A percentile compares a stretch with the other conserved stretches of the same genome.
Conservation (phyloP, 1,140 invertebrate genomes). For the Drosophila arizonae region DNA sequence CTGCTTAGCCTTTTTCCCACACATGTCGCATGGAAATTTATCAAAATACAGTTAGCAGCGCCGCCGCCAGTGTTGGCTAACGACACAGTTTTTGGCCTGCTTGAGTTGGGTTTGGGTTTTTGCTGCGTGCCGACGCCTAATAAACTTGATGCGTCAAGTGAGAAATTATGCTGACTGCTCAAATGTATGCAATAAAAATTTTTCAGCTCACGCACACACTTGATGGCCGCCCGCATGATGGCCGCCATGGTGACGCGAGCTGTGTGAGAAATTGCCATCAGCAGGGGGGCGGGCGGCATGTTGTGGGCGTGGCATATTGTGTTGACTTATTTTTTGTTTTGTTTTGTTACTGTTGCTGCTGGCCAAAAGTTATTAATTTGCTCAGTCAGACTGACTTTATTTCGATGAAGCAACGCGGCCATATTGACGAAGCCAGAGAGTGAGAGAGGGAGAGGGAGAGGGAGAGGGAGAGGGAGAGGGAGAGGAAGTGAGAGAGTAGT, state of each 20-base stretch:
- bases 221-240: slow-evolving; percentile 46
- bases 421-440: not conserved
- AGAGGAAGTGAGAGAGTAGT: no score
- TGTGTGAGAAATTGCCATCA: slow-evolving; percentile 62
- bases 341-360: no score
- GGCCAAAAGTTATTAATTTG: slow-evolving; percentile 59
- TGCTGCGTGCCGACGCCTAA: slow-evolving; percentile 59
- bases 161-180: slow-evolving; percentile 77
- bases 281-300: not conserved
- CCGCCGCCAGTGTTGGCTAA: slow-evolving; percentile 12
- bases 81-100: not conserved
- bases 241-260: slow-evolving; percentile 45
- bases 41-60: slow-evolving; percentile 29
- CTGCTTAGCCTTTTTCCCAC: not conserved
- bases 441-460: not conserved
- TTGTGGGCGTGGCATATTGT: slow-evolving; percentile 22
- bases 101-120: not conserved
- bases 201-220: slow-evolving; percentile 72
- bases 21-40: slow-evolving; percentile 20
- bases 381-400: slow-evolving; percentile 46
- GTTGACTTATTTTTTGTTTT: not conserved
- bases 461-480: not conserved
- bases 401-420: slow-evolving; percentile 36
- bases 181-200: slow-evolving; percentile 82
- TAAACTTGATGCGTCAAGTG: slow-evolving; percentile 74